phyloP scores from a whole-genome alignment of 2,797 vertebrate genomes.

The Amphiprion clarkii region DNA sequence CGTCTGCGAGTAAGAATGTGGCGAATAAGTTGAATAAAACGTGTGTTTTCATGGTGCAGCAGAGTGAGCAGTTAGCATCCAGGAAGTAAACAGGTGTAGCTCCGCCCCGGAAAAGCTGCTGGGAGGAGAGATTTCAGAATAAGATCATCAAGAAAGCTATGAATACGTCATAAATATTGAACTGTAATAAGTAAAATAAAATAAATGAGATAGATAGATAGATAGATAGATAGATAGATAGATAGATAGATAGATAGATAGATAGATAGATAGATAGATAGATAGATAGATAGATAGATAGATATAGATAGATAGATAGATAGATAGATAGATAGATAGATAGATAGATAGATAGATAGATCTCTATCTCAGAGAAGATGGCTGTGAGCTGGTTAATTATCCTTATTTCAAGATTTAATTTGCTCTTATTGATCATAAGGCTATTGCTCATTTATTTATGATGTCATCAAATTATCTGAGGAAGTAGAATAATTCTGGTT shows the following conservation, averaged over 20 bases:
- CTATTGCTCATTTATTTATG: neutral
- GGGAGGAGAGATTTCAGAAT: slow-evolving; percentile 53
- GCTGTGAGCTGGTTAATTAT: neutral
- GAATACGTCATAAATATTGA: no score
- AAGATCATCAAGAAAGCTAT: slow-evolving; percentile 43
- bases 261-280: no score
- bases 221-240: no score
- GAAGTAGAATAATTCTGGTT: neutral
- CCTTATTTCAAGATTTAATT: neutral
- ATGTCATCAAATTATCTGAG: neutral
- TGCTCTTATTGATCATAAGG: neutral
- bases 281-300: no score
- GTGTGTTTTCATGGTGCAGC: slow-evolving; percentile 62
- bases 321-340: no score
- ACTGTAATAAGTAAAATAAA: no score
- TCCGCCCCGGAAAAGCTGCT: slow-evolving; percentile 42
- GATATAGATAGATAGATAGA: no score
- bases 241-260: no score
- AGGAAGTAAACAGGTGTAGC: slow-evolving; percentile 64
- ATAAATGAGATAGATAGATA: no score
- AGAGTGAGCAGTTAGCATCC: slow-evolving; percentile 11
- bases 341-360: no score
- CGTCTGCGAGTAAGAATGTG: slow-evolving; percentile 25
- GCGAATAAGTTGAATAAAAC: slow-evolving; percentile 60
- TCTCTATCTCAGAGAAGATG: neutral